phyloP scores from a whole-genome alignment of 2,113 vertebrate genomes.

The Elgaria multicarinata region DNA sequence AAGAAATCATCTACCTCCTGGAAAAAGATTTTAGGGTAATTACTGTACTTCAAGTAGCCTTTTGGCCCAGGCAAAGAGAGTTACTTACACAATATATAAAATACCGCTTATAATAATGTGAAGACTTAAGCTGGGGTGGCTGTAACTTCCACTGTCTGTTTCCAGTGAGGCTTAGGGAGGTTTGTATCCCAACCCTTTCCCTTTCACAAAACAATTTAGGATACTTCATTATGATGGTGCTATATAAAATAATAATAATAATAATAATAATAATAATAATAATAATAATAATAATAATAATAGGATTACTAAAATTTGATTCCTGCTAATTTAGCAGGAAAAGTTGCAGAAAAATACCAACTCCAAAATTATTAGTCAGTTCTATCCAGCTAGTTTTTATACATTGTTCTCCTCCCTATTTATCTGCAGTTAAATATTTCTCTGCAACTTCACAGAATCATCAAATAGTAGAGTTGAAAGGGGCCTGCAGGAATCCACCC shows the following conservation, averaged over 20 bases:
- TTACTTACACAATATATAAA: not conserved
- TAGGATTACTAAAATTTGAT: not conserved
- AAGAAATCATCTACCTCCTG: conserved; percentile 99
- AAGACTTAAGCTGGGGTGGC: not conserved
- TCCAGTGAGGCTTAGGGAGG: not conserved
- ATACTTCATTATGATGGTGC: not conserved
- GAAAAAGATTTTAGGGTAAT: conserved; percentile 32
- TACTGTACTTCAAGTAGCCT: not conserved
- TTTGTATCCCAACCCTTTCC: not conserved
- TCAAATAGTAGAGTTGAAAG: no score
- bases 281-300: no score
- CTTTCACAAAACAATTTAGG: not conserved
- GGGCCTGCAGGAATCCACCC: no score
- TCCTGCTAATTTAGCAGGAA: not conserved
- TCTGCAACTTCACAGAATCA: no score
- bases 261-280: no score
- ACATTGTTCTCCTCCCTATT: not conserved
- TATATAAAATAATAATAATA: no score
- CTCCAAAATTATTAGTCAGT: not conserved
- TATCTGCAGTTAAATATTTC: no score
- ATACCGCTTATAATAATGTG: not conserved
- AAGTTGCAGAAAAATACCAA: not conserved
- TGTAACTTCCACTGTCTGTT: not conserved
- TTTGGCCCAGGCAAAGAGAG: not conserved
- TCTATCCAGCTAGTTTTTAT: not conserved